Evolutionary conservation across 2,113 vertebrate species (phyloP).

Genomic region (Sturnus vulgaris): DNA sequence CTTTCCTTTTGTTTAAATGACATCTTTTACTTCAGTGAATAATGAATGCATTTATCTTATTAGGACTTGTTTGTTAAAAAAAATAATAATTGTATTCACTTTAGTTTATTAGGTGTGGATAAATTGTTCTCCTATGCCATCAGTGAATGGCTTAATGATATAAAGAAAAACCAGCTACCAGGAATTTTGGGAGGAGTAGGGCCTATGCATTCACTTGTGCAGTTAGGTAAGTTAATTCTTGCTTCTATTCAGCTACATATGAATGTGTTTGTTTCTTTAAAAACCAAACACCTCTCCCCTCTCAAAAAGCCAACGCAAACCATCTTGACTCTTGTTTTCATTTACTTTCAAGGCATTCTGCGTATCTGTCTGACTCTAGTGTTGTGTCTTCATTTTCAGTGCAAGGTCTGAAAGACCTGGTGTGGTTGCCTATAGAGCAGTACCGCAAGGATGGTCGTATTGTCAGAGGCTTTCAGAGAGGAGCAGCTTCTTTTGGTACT

Average conservation of each 20-base stretch:
- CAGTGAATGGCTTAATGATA: constrained; percentile 95
- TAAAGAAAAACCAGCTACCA: constrained; percentile 95
- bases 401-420: constrained; percentile 93
- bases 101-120: constrained; percentile 92
- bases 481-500: constrained; percentile 95
- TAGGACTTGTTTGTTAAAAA: background rate
- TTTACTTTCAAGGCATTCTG: background rate
- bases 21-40: background rate
- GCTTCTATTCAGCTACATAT: background rate
- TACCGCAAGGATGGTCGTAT: constrained; percentile 96
- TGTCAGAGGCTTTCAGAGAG: constrained; percentile 91
- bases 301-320: background rate
- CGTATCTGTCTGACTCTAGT: background rate
- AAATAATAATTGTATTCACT: constrained; percentile 4
- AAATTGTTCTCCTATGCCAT: constrained; percentile 93
- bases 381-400: constrained; percentile 73
- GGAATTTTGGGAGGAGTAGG: constrained; percentile 94
- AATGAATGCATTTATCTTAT: background rate
- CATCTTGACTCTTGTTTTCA: background rate
- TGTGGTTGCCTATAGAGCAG: constrained; percentile 98
- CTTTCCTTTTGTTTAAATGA: background rate
- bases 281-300: background rate
- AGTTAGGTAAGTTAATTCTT: constrained; percentile 82
- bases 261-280: background rate
- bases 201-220: constrained; percentile 94